Percentiles rank a stretch among this genome's conserved stretches.
phyloP scores from a whole-genome alignment of 1,140 invertebrate genomes.

The Lepidotrigona ventralis region DNA sequence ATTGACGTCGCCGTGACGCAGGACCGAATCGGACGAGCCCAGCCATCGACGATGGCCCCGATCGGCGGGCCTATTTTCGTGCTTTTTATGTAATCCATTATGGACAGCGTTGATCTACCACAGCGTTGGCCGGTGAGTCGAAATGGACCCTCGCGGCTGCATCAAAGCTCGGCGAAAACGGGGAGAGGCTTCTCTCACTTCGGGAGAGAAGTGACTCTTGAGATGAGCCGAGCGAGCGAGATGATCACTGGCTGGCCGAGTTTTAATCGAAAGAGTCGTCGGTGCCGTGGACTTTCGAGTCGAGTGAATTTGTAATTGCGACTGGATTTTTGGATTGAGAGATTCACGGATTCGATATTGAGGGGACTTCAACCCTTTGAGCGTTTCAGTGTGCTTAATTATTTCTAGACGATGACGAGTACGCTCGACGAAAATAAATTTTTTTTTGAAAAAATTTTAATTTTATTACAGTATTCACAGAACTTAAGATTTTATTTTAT shows the following conservation, averaged over 20 bases:
- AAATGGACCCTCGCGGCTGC: slow-evolving; percentile 1
- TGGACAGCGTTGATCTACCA: background rate
- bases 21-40: slow-evolving; percentile 62
- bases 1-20: slow-evolving; percentile 72
- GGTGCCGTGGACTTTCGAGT: slow-evolving; percentile 17
- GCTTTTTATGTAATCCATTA: slow-evolving; percentile 67
- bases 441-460: too few relatives aligned
- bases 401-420: too few relatives aligned
- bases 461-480: too few relatives aligned
- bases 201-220: slow-evolving; percentile 11
- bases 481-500: too few relatives aligned
- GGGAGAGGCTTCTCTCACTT: background rate
- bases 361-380: too few relatives aligned
- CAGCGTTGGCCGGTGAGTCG: background rate
- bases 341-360: too few relatives aligned
- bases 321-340: too few relatives aligned
- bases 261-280: slow-evolving; percentile 1
- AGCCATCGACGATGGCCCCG: slow-evolving; percentile 48
- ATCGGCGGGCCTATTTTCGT: slow-evolving; percentile 70
- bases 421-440: too few relatives aligned
- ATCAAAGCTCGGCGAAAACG: background rate
- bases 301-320: too few relatives aligned
- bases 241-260: background rate
- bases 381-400: too few relatives aligned
- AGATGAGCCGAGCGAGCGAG: background rate